A percentile compares a stretch with the other conserved stretches of the same genome.
Evolutionary conservation across 2,113 vertebrate genomes (phyloP).

Genomic region (Fregetta grallaria): DNA sequence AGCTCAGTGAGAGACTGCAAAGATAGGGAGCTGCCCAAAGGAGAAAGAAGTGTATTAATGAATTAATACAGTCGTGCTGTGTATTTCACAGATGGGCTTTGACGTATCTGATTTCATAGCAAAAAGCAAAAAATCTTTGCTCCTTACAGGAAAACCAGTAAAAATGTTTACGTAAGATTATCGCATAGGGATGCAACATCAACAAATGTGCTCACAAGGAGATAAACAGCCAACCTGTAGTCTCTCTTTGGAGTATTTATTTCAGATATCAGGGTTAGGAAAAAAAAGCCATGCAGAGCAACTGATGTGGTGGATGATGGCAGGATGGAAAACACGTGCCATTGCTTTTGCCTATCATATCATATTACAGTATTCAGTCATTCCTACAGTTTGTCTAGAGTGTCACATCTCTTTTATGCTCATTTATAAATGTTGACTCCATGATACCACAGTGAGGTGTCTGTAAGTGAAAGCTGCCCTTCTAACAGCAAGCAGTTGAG

Average conservation of each 20-base stretch:
- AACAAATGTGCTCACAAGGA: neutral
- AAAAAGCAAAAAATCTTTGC: neutral
- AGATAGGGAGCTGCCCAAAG: neutral
- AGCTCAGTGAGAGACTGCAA: neutral
- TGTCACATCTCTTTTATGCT: neutral
- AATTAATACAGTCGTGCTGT: neutral
- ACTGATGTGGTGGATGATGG: neutral
- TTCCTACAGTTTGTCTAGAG: neutral
- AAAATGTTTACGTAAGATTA: neutral
- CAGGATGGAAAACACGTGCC: neutral
- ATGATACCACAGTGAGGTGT: neutral
- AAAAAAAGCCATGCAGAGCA: neutral
- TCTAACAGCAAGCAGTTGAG: neutral
- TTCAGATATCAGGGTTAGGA: neutral
- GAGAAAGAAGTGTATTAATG: neutral
- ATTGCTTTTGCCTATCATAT: neutral
- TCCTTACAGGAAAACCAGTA: neutral
- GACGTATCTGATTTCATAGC: neutral
- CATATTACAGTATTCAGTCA: neutral
- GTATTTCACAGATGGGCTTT: constrained; percentile 10
- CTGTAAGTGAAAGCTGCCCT: neutral
- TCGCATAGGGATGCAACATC: neutral
- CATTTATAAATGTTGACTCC: neutral
- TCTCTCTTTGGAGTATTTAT: neutral
- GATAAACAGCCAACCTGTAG: neutral